Evolutionary conservation across 2,797 vertebrate species (phyloP), one percentile per base, ranked within the genome.

Genomic region (Sebastes trivittatus): DNA sequence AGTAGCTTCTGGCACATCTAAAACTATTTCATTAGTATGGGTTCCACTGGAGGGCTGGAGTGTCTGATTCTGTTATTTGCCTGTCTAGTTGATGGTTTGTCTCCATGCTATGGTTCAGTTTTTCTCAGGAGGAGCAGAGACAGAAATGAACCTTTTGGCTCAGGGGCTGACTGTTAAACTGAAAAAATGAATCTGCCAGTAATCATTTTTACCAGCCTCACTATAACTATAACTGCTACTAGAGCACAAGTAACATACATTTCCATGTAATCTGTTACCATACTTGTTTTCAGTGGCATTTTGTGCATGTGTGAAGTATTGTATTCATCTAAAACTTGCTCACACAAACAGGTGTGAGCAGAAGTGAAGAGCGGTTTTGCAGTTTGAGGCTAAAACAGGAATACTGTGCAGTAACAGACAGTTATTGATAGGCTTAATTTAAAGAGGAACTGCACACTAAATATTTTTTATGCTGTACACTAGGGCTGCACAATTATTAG

Each of bases 11-110:
- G 61, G 80, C 84, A 75, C 75, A 83, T 76, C 77, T 79, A 74
- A 72, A 92, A 73, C 60, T 79, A 80, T 90, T 90, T 83, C 76
- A 49, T 86, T 72, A 85, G 69, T 75, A 32, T 13, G 34, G 23
- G 22, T 78, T 89, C 46, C 86, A 16, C 75, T 75, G 74, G 69
- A 86, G 82, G 85, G 59, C 73, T 74, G 63, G 13, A 2, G 71
- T 30, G 7, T 83, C 80, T 75, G 74, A 87, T 78, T 27, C 75
- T 72, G 66, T 81, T 79, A 82, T 86, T 73, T 80, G 29, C 61
- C 34, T 73, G 72, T 85, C 85, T 61, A 38, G 61, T 66, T 78
- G 77, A 78, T 59, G 71, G 20, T 64, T 86, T 85, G 80, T 69
- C 59, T 80, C 22, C 13, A 3, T 27, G 62, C 61, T 64, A 20